A percentile compares a stretch with the other conserved stretches of the same genome.
Conservation (phyloP, 2,888 invertebrate genomes). For the Doris montereyensis region DNA sequence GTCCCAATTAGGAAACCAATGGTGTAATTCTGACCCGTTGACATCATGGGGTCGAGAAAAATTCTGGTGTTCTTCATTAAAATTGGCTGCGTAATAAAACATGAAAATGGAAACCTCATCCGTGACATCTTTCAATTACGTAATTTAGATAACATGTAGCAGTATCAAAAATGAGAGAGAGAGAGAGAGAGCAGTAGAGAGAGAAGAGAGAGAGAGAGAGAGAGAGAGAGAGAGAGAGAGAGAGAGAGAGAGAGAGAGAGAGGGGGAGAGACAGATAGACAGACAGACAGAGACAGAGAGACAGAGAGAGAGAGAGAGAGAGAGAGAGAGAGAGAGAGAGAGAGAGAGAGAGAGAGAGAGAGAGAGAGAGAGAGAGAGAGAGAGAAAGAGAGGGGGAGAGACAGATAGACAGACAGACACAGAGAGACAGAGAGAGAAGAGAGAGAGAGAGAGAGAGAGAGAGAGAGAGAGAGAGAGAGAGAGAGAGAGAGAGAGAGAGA, state of each 20-base stretch:
- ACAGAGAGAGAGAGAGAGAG: not conserved
- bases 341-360: not conserved
- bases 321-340: not conserved
- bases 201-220: not conserved
- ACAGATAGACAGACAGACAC: not conserved
- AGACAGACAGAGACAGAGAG: constrained; percentile 5
- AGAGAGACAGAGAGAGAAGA: not conserved
- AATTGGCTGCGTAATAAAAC: no score
- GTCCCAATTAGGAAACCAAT: no score
- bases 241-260: constrained; percentile 26
- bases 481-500: not conserved
- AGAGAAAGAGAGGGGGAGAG: not conserved
- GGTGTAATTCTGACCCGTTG: no score
- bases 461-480: not conserved
- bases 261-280: not conserved
- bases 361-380: not conserved
- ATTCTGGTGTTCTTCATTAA: no score
- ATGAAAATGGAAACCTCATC: no score
- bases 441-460: not conserved
- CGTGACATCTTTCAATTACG: not conserved
- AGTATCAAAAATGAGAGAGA: not conserved
- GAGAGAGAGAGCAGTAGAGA: not conserved
- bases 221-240: constrained; percentile 13
- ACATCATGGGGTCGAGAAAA: no score
- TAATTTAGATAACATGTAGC: not conserved